Evolutionary conservation across 2,113 vertebrate genomes (phyloP).

Genomic region (Ptilorrhoa leucosticta): DNA sequence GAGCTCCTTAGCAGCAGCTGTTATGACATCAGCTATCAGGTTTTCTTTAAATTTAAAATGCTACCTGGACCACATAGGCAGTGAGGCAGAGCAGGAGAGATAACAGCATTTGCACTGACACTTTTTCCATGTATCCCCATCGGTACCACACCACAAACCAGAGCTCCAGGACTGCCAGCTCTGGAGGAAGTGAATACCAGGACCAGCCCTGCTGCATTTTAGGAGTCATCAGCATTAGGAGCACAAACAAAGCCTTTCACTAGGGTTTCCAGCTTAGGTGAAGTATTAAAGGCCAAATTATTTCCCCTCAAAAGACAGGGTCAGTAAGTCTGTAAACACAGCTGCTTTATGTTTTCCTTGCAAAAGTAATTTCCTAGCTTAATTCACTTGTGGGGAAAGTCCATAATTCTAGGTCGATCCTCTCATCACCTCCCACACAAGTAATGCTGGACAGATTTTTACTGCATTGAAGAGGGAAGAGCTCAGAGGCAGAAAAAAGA

Average conservation of each 20-base stretch:
- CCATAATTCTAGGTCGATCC: not conserved
- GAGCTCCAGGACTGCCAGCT: not conserved
- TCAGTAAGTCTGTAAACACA: not conserved
- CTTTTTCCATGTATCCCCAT: accelerated
- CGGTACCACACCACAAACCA: not conserved
- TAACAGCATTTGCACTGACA: not conserved
- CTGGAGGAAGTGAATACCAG: not conserved
- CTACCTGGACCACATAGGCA: not conserved
- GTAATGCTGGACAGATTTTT: not conserved
- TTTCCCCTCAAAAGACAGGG: not conserved
- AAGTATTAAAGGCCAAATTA: not conserved
- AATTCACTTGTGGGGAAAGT: not conserved
- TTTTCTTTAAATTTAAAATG: not conserved
- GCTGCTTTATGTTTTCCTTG: not conserved
- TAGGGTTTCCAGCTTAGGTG: not conserved
- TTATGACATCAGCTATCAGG: not conserved
- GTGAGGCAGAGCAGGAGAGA: not conserved
- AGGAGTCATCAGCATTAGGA: not conserved
- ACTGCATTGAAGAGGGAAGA: not conserved
- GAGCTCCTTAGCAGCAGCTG: not conserved
- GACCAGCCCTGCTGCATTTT: not conserved
- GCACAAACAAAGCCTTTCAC: not conserved
- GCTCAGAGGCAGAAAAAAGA: not conserved
- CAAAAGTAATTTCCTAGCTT: not conserved
- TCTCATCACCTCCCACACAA: not conserved